A percentile compares a stretch with the other conserved stretches of the same genome.
Conservation (phyloP, 2,113 vertebrate genomes). For the Ctenodactylus gundi region DNA sequence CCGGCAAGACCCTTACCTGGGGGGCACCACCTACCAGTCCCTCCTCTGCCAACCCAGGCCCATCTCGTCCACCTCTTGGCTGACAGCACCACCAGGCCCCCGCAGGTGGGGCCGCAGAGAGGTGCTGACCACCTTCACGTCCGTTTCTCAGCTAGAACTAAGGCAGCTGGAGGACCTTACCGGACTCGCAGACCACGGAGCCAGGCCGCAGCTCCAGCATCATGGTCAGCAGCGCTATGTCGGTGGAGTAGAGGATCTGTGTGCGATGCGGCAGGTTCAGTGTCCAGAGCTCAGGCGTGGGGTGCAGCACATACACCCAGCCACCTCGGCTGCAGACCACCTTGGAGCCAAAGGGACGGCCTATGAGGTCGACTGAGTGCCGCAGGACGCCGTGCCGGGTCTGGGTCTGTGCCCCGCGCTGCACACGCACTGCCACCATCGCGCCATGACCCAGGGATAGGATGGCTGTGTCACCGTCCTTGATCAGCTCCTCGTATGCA, state of each 20-base stretch:
- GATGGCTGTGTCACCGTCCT: slow-evolving; percentile 95
- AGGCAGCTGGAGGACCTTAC: slow-evolving; percentile 80
- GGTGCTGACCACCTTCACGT: rapidly evolving
- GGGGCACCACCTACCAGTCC: not conserved
- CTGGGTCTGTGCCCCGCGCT: slow-evolving; percentile 93
- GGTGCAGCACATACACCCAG: slow-evolving; percentile 97
- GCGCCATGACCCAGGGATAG: slow-evolving; percentile 93
- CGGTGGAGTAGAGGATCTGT: slow-evolving; percentile 97
- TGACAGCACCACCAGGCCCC: no score
- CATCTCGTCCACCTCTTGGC: no score
- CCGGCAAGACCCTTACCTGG: not conserved
- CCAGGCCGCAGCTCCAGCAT: slow-evolving; percentile 98
- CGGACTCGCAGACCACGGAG: slow-evolving; percentile 96
- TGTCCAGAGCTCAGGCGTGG: slow-evolving; percentile 97
- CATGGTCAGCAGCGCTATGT: slow-evolving; percentile 96
- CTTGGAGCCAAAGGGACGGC: slow-evolving; percentile 93
- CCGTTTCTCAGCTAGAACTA: not conserved
- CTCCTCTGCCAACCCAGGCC: not conserved
- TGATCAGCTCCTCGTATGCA: slow-evolving; percentile 91
- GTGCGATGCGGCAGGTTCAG: slow-evolving; percentile 95
- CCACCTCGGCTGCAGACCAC: slow-evolving; percentile 97
- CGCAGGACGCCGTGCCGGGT: slow-evolving; percentile 95
- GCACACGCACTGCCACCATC: slow-evolving; percentile 93
- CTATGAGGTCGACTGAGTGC: slow-evolving; percentile 95
- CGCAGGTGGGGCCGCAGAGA: no score